These are phyloP conservation scores for Pegea sp. DNA, from an alignment of 23 tunicate genomes.

Conservation along the genomic window DNA sequence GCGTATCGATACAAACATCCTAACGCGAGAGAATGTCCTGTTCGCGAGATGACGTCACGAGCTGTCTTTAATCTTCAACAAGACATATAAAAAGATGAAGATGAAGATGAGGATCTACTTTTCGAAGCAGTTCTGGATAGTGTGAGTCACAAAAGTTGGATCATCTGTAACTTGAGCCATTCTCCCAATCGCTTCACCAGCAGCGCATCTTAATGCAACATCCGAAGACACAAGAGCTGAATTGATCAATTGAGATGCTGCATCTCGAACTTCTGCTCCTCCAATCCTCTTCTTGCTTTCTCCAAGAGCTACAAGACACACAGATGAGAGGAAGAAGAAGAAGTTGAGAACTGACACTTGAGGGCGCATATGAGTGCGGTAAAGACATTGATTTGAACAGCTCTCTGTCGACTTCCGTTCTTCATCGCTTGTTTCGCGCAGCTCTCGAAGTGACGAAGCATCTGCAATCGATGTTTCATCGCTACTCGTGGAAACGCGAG, in stretches of 20 bases:
- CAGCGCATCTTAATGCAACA: slow-evolving; percentile 65
- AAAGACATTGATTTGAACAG: slow-evolving; percentile 69
- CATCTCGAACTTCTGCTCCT: slow-evolving; percentile 28
- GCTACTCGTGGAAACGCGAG: slow-evolving; percentile 88
- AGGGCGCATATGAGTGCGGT: slow-evolving; percentile 88
- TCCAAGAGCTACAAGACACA: slow-evolving; percentile 21
- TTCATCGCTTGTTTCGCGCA: slow-evolving; percentile 67
- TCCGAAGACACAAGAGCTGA: slow-evolving; percentile 57
- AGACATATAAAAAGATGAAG: background rate
- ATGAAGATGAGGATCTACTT: slow-evolving; percentile 47
- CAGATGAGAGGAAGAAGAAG: background rate
- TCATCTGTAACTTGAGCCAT: slow-evolving; percentile 91
- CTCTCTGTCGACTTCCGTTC: slow-evolving; percentile 34
- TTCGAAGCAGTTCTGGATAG: slow-evolving; percentile 69
- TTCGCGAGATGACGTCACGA: slow-evolving; percentile 84
- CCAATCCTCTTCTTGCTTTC: slow-evolving; percentile 65
- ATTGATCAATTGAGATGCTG: slow-evolving; percentile 39
- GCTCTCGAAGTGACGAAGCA: slow-evolving; percentile 74
- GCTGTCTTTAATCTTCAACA: slow-evolving; percentile 54
- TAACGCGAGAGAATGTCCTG: slow-evolving; percentile 83
- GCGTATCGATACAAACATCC: slow-evolving; percentile 86
- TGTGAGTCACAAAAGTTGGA: slow-evolving; percentile 39
- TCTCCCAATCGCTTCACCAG: slow-evolving; percentile 84
- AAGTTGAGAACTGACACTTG: slow-evolving; percentile 19
- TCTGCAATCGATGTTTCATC: slow-evolving; percentile 84